Percentiles rank a stretch among this genome's conserved stretches.
Conservation (phyloP, 2,888 invertebrate genomes). For the Limnephilus lunatus region DNA sequence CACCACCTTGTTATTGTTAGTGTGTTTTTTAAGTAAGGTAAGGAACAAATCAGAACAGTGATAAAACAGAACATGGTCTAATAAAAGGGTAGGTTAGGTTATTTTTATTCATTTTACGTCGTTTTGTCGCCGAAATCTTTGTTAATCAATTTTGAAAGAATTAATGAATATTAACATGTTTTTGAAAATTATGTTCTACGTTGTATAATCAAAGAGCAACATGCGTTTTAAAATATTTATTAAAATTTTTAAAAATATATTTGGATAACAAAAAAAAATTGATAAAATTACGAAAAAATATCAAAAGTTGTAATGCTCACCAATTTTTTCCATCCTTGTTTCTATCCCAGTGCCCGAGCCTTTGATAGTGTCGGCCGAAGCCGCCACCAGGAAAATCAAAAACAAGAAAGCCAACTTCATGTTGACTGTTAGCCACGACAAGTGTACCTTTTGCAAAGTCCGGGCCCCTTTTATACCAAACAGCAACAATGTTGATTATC, state of each 20-base stretch:
- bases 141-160: too few relatives aligned
- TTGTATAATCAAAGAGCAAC: not conserved
- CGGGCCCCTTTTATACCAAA: not conserved
- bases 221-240: not conserved
- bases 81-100: too few relatives aligned
- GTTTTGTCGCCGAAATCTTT: too few relatives aligned
- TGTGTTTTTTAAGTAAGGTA: too few relatives aligned
- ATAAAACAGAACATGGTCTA: too few relatives aligned
- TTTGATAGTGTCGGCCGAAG: conserved; percentile 46
- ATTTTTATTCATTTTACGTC: too few relatives aligned
- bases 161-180: too few relatives aligned
- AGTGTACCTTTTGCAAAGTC: not conserved
- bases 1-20: too few relatives aligned
- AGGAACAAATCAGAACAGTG: too few relatives aligned
- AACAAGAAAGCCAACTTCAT: conserved; percentile 62
- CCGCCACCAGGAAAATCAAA: conserved; percentile 51
- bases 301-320: not conserved
- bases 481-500: not conserved
- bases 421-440: conserved; percentile 50
- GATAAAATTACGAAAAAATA: too few relatives aligned
- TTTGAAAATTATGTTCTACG: not conserved
- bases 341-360: not conserved
- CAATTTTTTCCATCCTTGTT: conserved; percentile 21
- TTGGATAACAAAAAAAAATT: not conserved
- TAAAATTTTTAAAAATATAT: not conserved